These are phyloP conservation scores for Lepidotrigona ventralis DNA, from an alignment of 1,140 invertebrate genomes.

Conservation along the genomic window DNA sequence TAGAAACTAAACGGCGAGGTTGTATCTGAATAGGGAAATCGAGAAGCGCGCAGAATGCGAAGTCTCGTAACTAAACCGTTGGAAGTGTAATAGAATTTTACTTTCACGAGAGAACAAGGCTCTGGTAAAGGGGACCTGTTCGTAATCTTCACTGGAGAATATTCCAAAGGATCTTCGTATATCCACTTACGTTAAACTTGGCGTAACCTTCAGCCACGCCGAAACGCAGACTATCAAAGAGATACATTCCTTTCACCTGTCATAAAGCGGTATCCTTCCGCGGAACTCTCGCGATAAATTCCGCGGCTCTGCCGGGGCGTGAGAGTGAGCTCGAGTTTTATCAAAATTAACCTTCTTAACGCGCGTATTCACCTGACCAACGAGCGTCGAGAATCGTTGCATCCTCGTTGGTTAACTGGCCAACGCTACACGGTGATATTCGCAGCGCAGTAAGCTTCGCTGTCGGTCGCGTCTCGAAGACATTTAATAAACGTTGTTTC, in stretches of 20 bases:
- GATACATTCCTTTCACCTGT: background rate
- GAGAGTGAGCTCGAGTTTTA: background rate
- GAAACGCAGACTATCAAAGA: background rate
- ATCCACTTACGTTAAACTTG: background rate
- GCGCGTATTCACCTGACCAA: background rate
- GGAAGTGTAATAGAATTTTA: background rate
- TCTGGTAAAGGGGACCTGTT: background rate
- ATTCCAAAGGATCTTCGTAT: background rate
- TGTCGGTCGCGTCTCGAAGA: background rate
- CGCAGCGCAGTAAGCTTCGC: too few species aligned
- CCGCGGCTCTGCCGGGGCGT: too few species aligned
- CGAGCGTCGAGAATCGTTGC: background rate
- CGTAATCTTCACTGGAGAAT: background rate
- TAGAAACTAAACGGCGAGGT: too few species aligned
- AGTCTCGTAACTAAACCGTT: background rate
- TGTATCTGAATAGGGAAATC: background rate
- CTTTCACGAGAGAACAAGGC: background rate
- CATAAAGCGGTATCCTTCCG: too few species aligned
- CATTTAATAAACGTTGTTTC: conserved; percentile 42
- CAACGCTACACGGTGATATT: background rate
- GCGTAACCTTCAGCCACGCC: background rate
- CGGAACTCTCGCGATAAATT: background rate
- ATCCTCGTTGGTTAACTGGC: background rate
- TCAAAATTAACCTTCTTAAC: background rate
- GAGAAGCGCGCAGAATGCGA: background rate